Percentiles rank a stretch among this genome's conserved stretches.
These are phyloP conservation scores for Trigoniulus corallinus DNA, from an alignment of 1,140 invertebrate genomes.

Conservation along the genomic window DNA sequence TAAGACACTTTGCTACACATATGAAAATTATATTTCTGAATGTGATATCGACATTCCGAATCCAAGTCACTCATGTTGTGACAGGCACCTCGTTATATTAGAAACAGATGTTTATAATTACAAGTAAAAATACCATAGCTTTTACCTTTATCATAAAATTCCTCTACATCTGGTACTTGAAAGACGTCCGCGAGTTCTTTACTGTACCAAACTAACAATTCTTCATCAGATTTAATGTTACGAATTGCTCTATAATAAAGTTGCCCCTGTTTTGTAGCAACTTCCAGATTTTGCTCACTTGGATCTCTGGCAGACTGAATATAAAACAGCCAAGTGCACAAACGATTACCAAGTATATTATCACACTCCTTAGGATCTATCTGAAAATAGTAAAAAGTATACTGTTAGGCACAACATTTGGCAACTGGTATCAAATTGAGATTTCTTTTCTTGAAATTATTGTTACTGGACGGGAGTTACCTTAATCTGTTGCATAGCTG, in stretches of 20 bases:
- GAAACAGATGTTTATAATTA: neutral
- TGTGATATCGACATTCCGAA: too few relatives aligned
- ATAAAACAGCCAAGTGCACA: conserved; percentile 1
- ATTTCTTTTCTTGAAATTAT: too few relatives aligned
- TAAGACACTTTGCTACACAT: too few relatives aligned
- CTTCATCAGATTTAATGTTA: conserved; percentile 1
- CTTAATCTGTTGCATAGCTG: neutral
- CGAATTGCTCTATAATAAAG: neutral
- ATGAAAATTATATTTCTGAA: too few relatives aligned
- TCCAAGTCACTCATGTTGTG: too few relatives aligned
- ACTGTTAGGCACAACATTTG: too few relatives aligned
- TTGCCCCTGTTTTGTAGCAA: neutral
- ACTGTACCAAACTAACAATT: conserved; percentile 4
- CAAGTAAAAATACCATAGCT: neutral
- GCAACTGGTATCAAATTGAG: too few relatives aligned
- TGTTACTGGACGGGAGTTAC: neutral
- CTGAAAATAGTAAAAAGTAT: too few relatives aligned
- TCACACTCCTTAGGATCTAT: neutral
- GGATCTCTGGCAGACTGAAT: conserved; percentile 3
- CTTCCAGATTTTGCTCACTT: conserved; percentile 5
- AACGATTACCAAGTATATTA: neutral
- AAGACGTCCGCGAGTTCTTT: neutral
- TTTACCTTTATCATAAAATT: conserved; percentile 3
- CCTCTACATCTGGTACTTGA: neutral
- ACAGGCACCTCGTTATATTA: too few relatives aligned